Evolutionary conservation across 1,140 invertebrate species (phyloP).

Genomic region (Camponotus pennsylvanicus): DNA sequence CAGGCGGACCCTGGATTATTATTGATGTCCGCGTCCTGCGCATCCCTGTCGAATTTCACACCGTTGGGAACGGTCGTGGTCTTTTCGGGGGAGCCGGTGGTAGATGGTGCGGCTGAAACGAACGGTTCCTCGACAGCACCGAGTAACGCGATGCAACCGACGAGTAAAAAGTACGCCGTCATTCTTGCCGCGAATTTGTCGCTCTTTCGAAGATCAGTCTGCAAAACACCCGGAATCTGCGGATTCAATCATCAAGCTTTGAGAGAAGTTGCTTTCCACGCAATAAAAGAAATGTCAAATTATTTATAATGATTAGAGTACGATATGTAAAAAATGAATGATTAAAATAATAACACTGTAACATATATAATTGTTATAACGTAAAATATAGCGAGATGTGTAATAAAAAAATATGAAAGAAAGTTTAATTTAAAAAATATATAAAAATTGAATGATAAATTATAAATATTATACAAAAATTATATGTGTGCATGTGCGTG

Average conservation of each 20-base stretch:
- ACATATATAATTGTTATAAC: background rate
- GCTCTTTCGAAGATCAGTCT: constrained; percentile 18
- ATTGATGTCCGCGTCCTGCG: constrained; percentile 34
- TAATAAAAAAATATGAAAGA: too few species aligned
- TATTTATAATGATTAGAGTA: background rate
- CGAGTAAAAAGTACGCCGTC: constrained; percentile 1
- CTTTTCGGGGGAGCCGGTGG: background rate
- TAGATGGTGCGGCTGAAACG: background rate
- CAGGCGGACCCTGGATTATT: constrained; percentile 25
- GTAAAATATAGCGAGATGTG: background rate
- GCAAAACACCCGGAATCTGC: constrained; percentile 22
- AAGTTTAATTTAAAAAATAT: background rate
- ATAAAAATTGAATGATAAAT: background rate
- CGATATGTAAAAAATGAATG: background rate
- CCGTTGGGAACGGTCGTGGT: background rate
- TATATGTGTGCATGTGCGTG: background rate
- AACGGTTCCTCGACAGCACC: background rate
- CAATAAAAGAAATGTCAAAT: background rate
- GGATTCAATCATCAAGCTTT: background rate
- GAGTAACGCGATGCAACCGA: constrained; percentile 3
- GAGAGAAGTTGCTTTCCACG: background rate
- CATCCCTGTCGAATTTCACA: background rate
- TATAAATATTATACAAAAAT: background rate
- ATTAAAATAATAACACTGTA: background rate
- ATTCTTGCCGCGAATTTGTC: background rate